These are phyloP conservation scores for Tetragonula carbonaria DNA, from an alignment of 2,888 invertebrate genomes.

Conservation along the genomic window DNA sequence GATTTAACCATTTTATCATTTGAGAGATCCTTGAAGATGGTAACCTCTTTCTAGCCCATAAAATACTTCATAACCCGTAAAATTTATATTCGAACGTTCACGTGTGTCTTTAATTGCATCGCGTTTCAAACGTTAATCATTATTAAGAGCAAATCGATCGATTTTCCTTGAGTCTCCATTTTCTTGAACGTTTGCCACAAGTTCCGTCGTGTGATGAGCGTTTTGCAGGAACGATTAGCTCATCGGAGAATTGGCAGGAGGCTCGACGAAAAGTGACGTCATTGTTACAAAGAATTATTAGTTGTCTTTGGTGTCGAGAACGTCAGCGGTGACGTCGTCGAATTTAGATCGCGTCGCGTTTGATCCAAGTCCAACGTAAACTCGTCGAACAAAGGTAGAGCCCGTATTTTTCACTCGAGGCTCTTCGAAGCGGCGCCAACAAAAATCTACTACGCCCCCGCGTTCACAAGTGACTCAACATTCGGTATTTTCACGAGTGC, in stretches of 20 bases:
- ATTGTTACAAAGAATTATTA: slow-evolving; percentile 27
- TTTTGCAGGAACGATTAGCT: neutral
- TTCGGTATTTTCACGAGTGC: neutral
- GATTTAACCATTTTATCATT: too few relatives aligned
- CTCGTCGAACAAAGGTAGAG: neutral
- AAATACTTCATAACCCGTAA: too few relatives aligned
- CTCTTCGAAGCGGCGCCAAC: neutral
- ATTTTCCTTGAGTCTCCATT: neutral
- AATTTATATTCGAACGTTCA: too few relatives aligned
- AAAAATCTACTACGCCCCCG: slow-evolving; percentile 7
- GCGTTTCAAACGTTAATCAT: neutral
- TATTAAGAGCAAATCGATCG: neutral
- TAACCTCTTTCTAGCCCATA: too few relatives aligned
- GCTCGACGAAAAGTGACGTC: slow-evolving; percentile 13
- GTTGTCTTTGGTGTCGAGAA: neutral
- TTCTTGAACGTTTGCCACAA: neutral
- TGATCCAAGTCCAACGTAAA: slow-evolving; percentile 23
- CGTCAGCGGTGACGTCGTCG: slow-evolving; percentile 41
- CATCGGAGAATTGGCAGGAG: slow-evolving; percentile 28
- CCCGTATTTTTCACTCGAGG: neutral
- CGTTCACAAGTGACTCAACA: neutral
- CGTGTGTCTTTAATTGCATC: too few relatives aligned
- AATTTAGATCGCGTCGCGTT: slow-evolving; percentile 21
- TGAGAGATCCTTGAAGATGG: too few relatives aligned
- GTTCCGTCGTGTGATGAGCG: neutral